Evolutionary conservation across 2,888 invertebrate species (phyloP), one percentile per base, ranked within the genome.

Genomic region (Nemotelus pantherinus): DNA sequence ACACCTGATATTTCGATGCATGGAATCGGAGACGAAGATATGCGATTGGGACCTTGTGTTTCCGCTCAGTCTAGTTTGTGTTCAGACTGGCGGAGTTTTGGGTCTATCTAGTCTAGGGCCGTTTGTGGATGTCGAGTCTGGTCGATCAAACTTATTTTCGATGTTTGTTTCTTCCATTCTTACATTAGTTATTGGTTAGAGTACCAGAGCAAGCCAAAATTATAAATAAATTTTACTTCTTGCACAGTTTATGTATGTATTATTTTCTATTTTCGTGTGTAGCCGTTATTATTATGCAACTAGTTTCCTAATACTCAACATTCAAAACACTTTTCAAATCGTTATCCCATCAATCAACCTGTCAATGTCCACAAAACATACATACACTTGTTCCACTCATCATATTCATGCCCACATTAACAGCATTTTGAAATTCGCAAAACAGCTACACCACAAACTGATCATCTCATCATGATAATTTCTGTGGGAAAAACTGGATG

Each of bases 321-420:
- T 25, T 25, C 25, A 25, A 25, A 25, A 25, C 25, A 25, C 25
- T 25, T 25, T 25, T 25, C 25, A 25, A 25, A 25, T 25, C 25
- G 25, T 25, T 25, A 25, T 74, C 74, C 6, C 48, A 74, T 74
- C 74, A 60, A 74, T 74, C 74, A 74, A 6, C 41, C 50, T 9
- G 9, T 74, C 25, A n/a, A 25, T 25, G 25, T 1, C 0, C 25
- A 41, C 2, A 70, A 41, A 72, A 48, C 63, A 41, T 50, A 5
- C 48, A 5, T 74, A 45, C 74, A 74, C 74, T 74, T 74, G 74
- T 74, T 74, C n/a, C 63, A 48, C 48, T 74, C 39, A 39, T 48
- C 41, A 48, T 25, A 25, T 39, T 10, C 41, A 2, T 50, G 48
- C 58, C 9, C 63, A 63, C 63, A 71, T 65, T 65, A 7, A 47